phyloP scores from a whole-genome alignment of 2,888 invertebrate species.

The Ornithoptera priamus region DNA sequence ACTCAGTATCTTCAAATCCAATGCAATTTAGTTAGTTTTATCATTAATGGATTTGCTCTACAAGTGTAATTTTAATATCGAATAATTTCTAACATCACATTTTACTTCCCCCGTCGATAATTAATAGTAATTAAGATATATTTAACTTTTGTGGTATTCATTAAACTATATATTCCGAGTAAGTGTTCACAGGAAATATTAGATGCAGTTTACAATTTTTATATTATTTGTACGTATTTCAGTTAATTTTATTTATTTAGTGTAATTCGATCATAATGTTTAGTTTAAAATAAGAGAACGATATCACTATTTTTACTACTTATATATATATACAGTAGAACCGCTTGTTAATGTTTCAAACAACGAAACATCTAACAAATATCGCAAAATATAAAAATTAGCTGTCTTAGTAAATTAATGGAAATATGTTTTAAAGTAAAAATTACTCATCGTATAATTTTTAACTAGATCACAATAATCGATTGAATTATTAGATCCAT shows the following conservation, averaged over 20 bases:
- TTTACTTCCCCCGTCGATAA: not conserved
- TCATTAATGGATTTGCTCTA: constrained; percentile 1
- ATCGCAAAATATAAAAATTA: not conserved
- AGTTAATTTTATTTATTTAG: not conserved
- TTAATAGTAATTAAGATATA: not conserved
- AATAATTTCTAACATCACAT: constrained; percentile 1
- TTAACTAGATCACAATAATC: not conserved
- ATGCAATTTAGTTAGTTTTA: constrained; percentile 12
- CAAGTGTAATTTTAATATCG: not conserved
- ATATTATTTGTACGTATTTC: not conserved
- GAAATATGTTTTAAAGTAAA: not conserved
- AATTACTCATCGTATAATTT: not conserved
- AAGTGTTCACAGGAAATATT: not conserved
- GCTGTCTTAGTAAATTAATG: not conserved
- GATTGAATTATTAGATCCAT: not conserved
- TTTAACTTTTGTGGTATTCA: not conserved
- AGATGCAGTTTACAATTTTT: not conserved
- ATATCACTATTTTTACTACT: not conserved
- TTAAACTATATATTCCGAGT: not conserved
- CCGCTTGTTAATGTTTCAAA: not conserved
- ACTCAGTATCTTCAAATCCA: constrained; percentile 2
- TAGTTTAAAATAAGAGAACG: not conserved
- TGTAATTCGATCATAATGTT: not conserved
- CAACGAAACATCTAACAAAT: not conserved
- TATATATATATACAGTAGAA: not conserved